Evolutionary conservation across 1,140 invertebrate genomes (phyloP).

Genomic region (Latrodectus geometricus): DNA sequence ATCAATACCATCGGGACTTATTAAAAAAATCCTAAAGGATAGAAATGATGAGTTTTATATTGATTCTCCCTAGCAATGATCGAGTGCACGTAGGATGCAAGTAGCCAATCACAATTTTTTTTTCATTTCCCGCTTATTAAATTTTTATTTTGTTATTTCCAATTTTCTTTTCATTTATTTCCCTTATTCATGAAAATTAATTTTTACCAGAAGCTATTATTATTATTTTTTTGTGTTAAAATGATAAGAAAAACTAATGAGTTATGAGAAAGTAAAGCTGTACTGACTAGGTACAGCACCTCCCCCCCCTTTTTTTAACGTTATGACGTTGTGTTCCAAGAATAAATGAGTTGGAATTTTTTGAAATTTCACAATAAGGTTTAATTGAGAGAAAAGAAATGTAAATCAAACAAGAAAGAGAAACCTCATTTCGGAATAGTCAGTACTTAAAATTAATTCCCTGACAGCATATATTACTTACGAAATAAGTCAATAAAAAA

Average conservation of each 20-base stretch:
- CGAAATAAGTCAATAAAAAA: too few species aligned
- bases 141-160: not conserved
- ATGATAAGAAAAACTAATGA: not conserved
- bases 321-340: too few species aligned
- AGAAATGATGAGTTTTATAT: slow-evolving; percentile 59
- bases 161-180: slow-evolving; percentile 13
- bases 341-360: too few species aligned
- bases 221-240: slow-evolving; percentile 36
- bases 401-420: too few species aligned
- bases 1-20: slow-evolving; percentile 57
- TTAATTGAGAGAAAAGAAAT: too few species aligned
- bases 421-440: too few species aligned
- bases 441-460: too few species aligned
- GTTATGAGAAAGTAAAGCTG: too few species aligned
- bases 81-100: slow-evolving; percentile 4
- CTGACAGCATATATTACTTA: too few species aligned
- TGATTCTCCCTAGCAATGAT: slow-evolving; percentile 34
- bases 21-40: slow-evolving; percentile 44
- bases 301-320: too few species aligned
- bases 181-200: slow-evolving; percentile 37
- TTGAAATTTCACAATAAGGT: too few species aligned
- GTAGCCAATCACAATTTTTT: slow-evolving; percentile 16
- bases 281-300: too few species aligned
- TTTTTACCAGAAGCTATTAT: slow-evolving; percentile 13
- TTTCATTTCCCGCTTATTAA: slow-evolving; percentile 1